Conservation (phyloP, 2,797 vertebrate genomes). For the Cheirogaleus major region DNA sequence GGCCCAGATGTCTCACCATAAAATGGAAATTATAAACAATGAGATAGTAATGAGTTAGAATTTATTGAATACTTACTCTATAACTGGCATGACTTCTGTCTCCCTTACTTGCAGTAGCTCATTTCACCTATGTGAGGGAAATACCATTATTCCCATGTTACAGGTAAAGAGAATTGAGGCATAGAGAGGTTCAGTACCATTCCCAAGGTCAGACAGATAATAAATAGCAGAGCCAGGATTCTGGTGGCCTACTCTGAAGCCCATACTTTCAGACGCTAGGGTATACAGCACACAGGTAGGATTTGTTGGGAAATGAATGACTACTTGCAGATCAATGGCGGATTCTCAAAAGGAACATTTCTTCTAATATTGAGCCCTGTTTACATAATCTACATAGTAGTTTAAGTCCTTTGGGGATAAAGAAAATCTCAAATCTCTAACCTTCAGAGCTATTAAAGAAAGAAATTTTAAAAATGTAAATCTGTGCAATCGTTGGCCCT, state of each 20-base stretch:
- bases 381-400: not conserved
- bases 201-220: not conserved
- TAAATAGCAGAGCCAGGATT: not conserved
- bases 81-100: not conserved
- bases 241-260: not conserved
- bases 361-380: not conserved
- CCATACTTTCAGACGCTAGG: not conserved
- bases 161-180: not conserved
- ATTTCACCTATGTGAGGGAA: not conserved
- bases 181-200: not conserved
- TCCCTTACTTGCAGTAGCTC: not conserved
- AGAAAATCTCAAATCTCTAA: not conserved
- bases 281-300: not conserved
- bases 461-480: not conserved
- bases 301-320: not conserved
- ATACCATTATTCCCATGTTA: not conserved
- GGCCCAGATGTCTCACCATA: not conserved
- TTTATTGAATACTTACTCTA: not conserved
- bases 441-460: not conserved
- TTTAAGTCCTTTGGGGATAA: not conserved
- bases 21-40: slow-evolving; percentile 5
- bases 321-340: not conserved
- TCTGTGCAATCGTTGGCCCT: not conserved
- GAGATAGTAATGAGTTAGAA: not conserved
- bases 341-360: not conserved